phyloP scores from a whole-genome alignment of 2,113 vertebrate species.

The Onychostoma macrolepis region DNA sequence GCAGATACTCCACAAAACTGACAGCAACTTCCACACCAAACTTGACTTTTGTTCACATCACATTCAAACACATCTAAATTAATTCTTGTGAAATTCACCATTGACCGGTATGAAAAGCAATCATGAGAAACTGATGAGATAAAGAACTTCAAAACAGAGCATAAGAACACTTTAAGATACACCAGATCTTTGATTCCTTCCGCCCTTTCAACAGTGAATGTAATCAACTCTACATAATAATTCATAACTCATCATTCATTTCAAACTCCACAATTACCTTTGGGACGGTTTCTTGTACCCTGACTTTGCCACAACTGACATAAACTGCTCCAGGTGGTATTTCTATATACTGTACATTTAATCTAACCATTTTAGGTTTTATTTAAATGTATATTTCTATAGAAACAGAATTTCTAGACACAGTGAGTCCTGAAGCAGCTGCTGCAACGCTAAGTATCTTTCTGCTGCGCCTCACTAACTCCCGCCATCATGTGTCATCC shows the following conservation, averaged over 20 bases:
- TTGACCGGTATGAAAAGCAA: neutral
- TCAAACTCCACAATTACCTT: neutral
- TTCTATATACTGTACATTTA: neutral
- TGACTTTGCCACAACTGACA: neutral
- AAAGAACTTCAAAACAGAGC: neutral
- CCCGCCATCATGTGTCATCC: conserved; percentile 1
- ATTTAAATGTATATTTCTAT: neutral
- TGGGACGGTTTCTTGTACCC: neutral
- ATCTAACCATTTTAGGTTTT: neutral
- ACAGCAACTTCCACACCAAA: neutral
- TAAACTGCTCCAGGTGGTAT: neutral
- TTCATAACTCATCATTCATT: neutral
- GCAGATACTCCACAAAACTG: neutral
- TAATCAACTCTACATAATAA: neutral
- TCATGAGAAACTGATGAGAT: neutral
- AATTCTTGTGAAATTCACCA: neutral
- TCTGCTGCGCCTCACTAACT: neutral
- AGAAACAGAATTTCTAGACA: neutral
- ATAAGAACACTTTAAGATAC: neutral
- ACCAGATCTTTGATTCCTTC: neutral
- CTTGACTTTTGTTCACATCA: neutral
- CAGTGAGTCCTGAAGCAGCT: neutral
- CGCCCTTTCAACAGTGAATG: neutral
- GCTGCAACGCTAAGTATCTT: neutral
- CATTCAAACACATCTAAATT: neutral